Percentiles rank a stretch among this genome's conserved stretches.
Conservation (phyloP, 2,888 invertebrate genomes). For the Yponomeuta malinellus region DNA sequence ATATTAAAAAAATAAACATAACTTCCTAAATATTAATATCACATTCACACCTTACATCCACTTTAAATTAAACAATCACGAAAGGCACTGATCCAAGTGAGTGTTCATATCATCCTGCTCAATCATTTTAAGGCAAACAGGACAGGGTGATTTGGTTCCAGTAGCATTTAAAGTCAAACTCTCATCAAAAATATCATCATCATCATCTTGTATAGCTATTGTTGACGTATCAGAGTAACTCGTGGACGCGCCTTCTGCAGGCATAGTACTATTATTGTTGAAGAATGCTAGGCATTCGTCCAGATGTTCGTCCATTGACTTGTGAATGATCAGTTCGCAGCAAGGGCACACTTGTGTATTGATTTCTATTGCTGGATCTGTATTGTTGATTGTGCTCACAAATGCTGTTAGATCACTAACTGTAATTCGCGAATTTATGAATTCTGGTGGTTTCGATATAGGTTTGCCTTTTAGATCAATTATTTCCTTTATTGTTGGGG, state of each 20-base stretch:
- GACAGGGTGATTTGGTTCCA: slow-evolving; percentile 73
- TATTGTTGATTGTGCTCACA: slow-evolving; percentile 14
- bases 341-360: slow-evolving; percentile 55
- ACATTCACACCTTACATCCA: not conserved
- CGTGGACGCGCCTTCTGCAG: slow-evolving; percentile 40
- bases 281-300: slow-evolving; percentile 68
- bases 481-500: slow-evolving; percentile 8
- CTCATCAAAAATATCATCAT: slow-evolving; percentile 49
- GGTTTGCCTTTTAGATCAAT: slow-evolving; percentile 18
- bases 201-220: slow-evolving; percentile 45
- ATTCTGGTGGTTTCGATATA: slow-evolving; percentile 21
- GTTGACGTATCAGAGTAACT: slow-evolving; percentile 35
- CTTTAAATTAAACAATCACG: slow-evolving; percentile 7
- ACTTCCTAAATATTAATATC: slow-evolving; percentile 4
- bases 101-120: slow-evolving; percentile 70
- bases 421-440: slow-evolving; percentile 23
- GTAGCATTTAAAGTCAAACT: slow-evolving; percentile 54
- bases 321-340: slow-evolving; percentile 47
- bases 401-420: slow-evolving; percentile 19
- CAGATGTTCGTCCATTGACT: slow-evolving; percentile 58
- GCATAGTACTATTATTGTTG: slow-evolving; percentile 60
- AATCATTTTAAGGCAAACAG: slow-evolving; percentile 75
- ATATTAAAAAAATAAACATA: not conserved
- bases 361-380: slow-evolving; percentile 3
- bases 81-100: slow-evolving; percentile 73